Evolutionary conservation across 2,888 invertebrate genomes (phyloP), one percentile per base, ranked within the genome.

Genomic region (Idaea straminata): DNA sequence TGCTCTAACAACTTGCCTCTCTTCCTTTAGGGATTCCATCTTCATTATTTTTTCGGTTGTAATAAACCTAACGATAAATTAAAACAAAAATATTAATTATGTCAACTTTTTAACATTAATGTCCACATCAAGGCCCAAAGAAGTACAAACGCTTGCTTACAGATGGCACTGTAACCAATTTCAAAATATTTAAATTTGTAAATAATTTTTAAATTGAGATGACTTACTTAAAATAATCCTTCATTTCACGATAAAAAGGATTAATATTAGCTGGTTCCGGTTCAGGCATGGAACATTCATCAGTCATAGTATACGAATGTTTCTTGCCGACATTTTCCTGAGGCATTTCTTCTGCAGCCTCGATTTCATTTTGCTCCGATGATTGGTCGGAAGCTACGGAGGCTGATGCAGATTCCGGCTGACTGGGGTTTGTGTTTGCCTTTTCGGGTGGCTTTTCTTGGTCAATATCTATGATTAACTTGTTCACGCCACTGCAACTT

Each of bases 1-100:
- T 5, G 91, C 90, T 73, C 85, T 81, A 4, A 89, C 78, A 16
- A 92, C 83, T 64, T 87, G 87, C 13, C 87, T 83, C 72, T 92
- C 91, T 75, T 92, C 92, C 77, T 87, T 87, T 34, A 92, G 72
- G 3, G 91, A 80, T 57, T 92, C 92, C 76, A 92, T 81, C 74
- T 90, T 91, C 25, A 92, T 69, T 68, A 87, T 79, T 72, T 88
- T 91, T 71, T 89, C 89, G 57, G 79, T 78, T 57, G 82, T 71
- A 60, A 65, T 66, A 64, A 71, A 70, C n/a, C 74, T 74, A 36
- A 35, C 59, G 25, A 58, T 62, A 57, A 63, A 35, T 34, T 60
- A 47, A 25, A 60, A 15, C 36, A 25, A 47, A 35, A 15, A n/a
- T 61, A 36, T 13, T 5, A 6, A 15, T 57, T 25, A 59, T 15